Percentiles rank a stretch among this genome's conserved stretches.
Conservation (phyloP, 2,888 invertebrate species). For the Apocheima hispidaria region DNA sequence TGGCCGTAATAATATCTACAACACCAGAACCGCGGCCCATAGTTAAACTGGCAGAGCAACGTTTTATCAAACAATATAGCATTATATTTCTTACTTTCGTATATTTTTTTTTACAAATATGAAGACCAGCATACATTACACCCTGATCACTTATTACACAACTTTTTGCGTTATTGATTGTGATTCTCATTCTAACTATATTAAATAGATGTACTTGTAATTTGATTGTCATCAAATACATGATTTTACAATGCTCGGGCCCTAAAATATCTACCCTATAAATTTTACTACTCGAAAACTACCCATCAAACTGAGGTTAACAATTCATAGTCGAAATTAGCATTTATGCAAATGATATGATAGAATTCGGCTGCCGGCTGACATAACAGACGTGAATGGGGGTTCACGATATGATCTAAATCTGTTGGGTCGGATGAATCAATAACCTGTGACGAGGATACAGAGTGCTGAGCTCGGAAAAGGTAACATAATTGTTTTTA, state of each 20-base stretch:
- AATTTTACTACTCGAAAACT: constrained; percentile 32
- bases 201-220: not conserved
- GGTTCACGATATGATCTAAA: constrained; percentile 40
- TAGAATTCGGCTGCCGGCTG: constrained; percentile 27
- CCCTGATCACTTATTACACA: too few species aligned
- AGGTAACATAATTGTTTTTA: not conserved
- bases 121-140: too few species aligned
- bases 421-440: constrained; percentile 46
- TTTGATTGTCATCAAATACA: constrained; percentile 1
- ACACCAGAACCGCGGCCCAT: too few species aligned
- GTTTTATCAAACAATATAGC: too few species aligned
- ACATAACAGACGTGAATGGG: constrained; percentile 25
- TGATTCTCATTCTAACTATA: not conserved
- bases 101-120: too few species aligned
- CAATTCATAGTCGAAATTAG: constrained; percentile 36
- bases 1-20: too few species aligned
- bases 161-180: not conserved
- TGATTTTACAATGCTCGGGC: constrained; percentile 6
- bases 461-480: not conserved
- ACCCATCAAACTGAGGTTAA: constrained; percentile 29
- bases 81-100: too few species aligned
- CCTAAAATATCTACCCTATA: constrained; percentile 16
- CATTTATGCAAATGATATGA: constrained; percentile 34
- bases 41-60: too few species aligned
- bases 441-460: constrained; percentile 38